Evolutionary conservation across 2,797 vertebrate species (phyloP).

Genomic region (Antennarius maculatus): DNA sequence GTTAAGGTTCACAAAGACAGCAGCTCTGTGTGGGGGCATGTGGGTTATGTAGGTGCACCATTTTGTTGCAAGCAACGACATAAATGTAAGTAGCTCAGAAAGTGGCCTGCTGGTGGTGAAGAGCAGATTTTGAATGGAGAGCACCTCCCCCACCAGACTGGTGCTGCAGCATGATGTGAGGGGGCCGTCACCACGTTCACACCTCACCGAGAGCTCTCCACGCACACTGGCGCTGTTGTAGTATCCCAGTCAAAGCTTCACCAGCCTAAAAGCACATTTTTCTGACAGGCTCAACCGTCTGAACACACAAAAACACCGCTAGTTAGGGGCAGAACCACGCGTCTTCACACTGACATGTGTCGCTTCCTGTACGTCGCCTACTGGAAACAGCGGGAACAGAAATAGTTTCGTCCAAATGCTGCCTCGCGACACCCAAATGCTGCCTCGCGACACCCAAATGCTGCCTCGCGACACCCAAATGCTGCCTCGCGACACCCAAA

Average conservation of each 20-base stretch:
- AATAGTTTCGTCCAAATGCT: no score
- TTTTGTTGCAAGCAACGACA: background rate
- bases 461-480: no score
- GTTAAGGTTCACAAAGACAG: background rate
- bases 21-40: background rate
- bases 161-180: constrained; percentile 37
- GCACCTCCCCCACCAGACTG: constrained; percentile 63
- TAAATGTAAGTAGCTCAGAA: constrained; percentile 28
- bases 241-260: no score
- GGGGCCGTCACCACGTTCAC: constrained; percentile 39
- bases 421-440: no score
- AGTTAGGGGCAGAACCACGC: background rate
- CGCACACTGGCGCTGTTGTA: background rate
- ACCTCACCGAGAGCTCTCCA: constrained; percentile 4
- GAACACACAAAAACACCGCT: background rate
- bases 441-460: no score
- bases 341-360: background rate
- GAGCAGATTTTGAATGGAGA: constrained; percentile 58
- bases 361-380: background rate
- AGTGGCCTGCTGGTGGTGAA: constrained; percentile 20
- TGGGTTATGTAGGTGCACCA: background rate
- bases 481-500: no score
- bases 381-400: no score
- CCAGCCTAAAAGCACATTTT: background rate
- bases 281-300: background rate